Evolutionary conservation across 1,140 invertebrate species (phyloP).

Genomic region (Tribolium castaneum): DNA sequence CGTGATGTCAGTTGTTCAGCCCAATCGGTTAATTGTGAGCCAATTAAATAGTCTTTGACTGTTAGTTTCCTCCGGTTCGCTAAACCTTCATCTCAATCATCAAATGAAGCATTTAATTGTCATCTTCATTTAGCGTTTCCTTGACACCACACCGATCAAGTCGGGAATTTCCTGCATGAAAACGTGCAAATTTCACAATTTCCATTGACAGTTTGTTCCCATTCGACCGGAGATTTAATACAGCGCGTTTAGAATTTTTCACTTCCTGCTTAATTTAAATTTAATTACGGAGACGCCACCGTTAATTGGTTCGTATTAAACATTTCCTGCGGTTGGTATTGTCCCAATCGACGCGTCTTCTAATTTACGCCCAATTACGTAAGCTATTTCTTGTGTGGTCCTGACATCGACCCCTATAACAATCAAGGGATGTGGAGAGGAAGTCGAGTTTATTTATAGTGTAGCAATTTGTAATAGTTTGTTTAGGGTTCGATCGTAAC

Average conservation of each 20-base stretch:
- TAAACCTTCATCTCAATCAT: background rate
- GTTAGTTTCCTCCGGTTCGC: background rate
- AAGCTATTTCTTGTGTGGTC: constrained; percentile 19
- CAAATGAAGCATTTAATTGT: background rate
- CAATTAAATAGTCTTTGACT: constrained; percentile 1
- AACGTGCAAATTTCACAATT: constrained; percentile 25
- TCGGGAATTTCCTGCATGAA: background rate
- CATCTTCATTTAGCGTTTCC: constrained; percentile 5
- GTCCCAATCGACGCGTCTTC: background rate
- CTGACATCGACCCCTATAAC: constrained; percentile 1
- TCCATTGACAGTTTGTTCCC: constrained; percentile 5
- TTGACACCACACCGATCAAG: background rate
- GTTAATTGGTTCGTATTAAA: constrained; percentile 40
- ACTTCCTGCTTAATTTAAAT: constrained; percentile 40
- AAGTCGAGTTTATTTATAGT: constrained; percentile 31
- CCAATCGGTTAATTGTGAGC: constrained; percentile 21
- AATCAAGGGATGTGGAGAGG: constrained; percentile 15
- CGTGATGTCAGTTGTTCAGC: background rate
- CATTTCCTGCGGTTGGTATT: constrained; percentile 11
- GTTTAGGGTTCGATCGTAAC: constrained; percentile 26
- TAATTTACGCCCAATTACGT: background rate
- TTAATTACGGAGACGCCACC: constrained; percentile 39
- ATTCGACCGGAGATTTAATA: constrained; percentile 39
- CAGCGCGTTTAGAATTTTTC: constrained; percentile 14
- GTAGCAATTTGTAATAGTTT: constrained; percentile 28